Percentiles rank a stretch among this genome's conserved stretches.
These are phyloP conservation scores for Melinaea menophilus DNA, from an alignment of 2,888 invertebrate species.

Conservation along the genomic window DNA sequence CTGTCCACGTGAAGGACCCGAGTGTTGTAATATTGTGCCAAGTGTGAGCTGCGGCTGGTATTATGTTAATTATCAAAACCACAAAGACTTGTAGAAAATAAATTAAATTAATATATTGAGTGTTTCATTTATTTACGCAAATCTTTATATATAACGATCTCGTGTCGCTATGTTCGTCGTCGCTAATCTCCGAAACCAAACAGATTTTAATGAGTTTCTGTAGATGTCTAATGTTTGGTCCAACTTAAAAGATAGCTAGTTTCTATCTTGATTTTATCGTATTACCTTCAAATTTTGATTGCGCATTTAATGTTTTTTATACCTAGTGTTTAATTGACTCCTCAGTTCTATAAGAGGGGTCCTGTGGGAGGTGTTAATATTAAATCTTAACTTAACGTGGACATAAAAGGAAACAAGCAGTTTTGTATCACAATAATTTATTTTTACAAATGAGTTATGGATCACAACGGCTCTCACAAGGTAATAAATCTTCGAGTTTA, in stretches of 20 bases:
- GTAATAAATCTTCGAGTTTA: constrained; percentile 57
- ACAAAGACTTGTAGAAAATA: constrained; percentile 21
- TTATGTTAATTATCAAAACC: constrained; percentile 8
- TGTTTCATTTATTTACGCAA: constrained; percentile 9
- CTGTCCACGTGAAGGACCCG: not conserved
- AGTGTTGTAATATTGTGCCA: constrained; percentile 14
- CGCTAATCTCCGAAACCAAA: too few relatives aligned
- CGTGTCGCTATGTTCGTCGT: too few relatives aligned
- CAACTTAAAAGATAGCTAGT: too few relatives aligned
- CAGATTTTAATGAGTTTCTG: too few relatives aligned
- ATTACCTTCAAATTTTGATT: too few relatives aligned
- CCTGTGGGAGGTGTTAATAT: too few relatives aligned
- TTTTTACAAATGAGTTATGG: constrained; percentile 76
- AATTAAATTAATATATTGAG: constrained; percentile 7
- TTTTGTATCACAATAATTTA: constrained; percentile 78
- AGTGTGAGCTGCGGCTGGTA: constrained; percentile 2
- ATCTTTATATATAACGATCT: too few relatives aligned
- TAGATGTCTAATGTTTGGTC: too few relatives aligned
- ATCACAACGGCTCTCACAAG: constrained; percentile 72
- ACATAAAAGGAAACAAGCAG: constrained; percentile 32
- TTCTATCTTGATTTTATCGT: too few relatives aligned
- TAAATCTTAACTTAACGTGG: not conserved
- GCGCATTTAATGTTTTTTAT: too few relatives aligned
- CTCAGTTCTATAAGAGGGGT: too few relatives aligned
- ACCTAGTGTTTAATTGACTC: too few relatives aligned